phyloP scores from a whole-genome alignment of 2,113 vertebrate genomes.

The Falco punctatus region DNA sequence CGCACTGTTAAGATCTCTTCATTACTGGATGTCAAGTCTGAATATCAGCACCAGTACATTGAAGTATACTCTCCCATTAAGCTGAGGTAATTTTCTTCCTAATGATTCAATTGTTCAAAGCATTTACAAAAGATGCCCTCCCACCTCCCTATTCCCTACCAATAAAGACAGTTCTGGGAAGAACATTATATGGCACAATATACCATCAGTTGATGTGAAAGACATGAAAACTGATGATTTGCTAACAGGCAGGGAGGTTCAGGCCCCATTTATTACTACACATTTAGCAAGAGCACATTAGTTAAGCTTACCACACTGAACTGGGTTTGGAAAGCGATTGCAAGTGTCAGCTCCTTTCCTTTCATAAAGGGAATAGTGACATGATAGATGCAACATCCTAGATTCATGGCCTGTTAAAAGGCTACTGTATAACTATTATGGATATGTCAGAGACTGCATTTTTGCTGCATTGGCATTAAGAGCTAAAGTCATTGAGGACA shows the following conservation, averaged over 20 bases:
- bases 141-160: background rate
- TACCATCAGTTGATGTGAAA: background rate
- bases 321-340: background rate
- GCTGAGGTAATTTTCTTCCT: slow-evolving; percentile 40
- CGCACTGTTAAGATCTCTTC: background rate
- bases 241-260: background rate
- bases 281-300: background rate
- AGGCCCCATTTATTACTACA: background rate
- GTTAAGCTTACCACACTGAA: background rate
- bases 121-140: background rate
- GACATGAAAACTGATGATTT: background rate
- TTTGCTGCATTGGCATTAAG: background rate
- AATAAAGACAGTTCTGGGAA: background rate
- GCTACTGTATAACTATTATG: background rate
- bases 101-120: background rate
- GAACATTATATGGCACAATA: background rate
- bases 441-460: background rate
- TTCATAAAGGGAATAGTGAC: background rate
- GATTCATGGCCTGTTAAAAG: background rate
- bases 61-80: slow-evolving; percentile 5
- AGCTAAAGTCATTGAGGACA: background rate
- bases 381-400: background rate
- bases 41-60: background rate
- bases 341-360: background rate
- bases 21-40: slow-evolving; percentile 25